A percentile compares a stretch with the other conserved stretches of the same genome.
These are phyloP conservation scores for Hyperopisus bebe DNA, from an alignment of 2,113 vertebrate species.

Conservation along the genomic window DNA sequence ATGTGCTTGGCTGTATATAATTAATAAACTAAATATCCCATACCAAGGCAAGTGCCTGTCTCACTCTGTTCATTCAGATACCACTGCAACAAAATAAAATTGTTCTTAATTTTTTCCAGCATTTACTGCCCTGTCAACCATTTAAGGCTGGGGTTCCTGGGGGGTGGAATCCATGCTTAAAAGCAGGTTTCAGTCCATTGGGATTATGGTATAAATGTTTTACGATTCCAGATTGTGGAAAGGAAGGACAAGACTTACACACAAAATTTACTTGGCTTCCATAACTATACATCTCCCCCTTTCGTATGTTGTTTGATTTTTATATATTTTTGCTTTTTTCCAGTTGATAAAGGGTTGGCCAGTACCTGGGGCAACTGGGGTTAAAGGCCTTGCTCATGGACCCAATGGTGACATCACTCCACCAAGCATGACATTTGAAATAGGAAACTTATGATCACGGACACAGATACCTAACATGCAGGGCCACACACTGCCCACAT, in stretches of 20 bases:
- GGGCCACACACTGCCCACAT: not conserved
- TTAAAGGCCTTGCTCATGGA: not conserved
- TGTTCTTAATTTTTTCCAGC: not conserved
- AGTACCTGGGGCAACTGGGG: not conserved
- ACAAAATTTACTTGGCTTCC: not conserved
- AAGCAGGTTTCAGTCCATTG: not conserved
- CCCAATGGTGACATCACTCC: not conserved
- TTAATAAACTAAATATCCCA: constrained; percentile 55
- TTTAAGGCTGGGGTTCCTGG: not conserved
- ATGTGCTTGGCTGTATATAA: constrained; percentile 75
- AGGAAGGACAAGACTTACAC: not conserved
- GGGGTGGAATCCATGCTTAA: not conserved
- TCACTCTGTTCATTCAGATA: not conserved
- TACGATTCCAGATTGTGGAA: not conserved
- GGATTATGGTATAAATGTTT: not conserved
- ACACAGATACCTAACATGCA: not conserved
- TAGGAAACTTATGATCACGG: not conserved
- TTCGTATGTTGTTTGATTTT: not conserved
- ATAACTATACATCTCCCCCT: not conserved
- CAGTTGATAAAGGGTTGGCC: not conserved
- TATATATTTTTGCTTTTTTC: not conserved
- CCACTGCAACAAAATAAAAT: not conserved
- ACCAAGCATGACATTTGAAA: not conserved
- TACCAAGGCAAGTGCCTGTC: not conserved
- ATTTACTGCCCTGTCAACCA: not conserved